Evolutionary conservation across 2,797 vertebrate species (phyloP), one percentile per base, ranked within the genome.

Genomic region (Brotula barbata): DNA sequence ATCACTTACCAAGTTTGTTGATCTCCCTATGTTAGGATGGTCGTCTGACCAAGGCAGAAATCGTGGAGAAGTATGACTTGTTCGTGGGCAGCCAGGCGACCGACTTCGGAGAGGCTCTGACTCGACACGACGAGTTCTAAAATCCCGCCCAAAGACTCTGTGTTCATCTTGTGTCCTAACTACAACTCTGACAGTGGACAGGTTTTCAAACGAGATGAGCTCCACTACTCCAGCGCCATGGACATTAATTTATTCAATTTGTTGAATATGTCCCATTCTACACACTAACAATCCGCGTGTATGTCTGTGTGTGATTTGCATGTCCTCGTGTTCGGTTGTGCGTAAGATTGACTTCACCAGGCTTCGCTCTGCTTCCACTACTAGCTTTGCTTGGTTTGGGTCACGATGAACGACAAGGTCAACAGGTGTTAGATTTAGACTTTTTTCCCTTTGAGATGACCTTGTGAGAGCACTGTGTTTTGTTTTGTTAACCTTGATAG

Each of bases 21-120:
- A 45, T 48, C 3, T 73, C 17, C 19, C 8, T 58, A 39, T 66
- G 37, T 62, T 53, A 99, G 97, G 96, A 99, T 0, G 95, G 94
- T 37, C 94, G 83, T 16, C 89, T 99, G 62, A 95, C 93, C n/a
- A 94, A 92, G 71, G 91, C 92, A 70, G 97, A 99, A 85, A 96
- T 99, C 1, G 93, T 99, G 76, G 93, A 97, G 54, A 98, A 99
- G 81, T 97, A 98, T 6, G 97, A 99, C 80, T 77, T 99, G 74
- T 99, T 99, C 58, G 97, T 99, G 71, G 96, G 97, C 57, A 99
- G 96, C 83, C 97, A 99, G 86, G 97, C 94, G n/a, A 99, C 97
- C 21, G 95, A 99, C 90, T 99, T 99, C 4, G 97, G 97, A 20
- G 97, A 99, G 75, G 97, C 97, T 48, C 87, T 99, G 78, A 96